Percentiles rank a stretch among this genome's conserved stretches.
These are phyloP conservation scores for Holcopasites calliopsidis DNA, from an alignment of 1,140 invertebrate genomes.

Conservation along the genomic window DNA sequence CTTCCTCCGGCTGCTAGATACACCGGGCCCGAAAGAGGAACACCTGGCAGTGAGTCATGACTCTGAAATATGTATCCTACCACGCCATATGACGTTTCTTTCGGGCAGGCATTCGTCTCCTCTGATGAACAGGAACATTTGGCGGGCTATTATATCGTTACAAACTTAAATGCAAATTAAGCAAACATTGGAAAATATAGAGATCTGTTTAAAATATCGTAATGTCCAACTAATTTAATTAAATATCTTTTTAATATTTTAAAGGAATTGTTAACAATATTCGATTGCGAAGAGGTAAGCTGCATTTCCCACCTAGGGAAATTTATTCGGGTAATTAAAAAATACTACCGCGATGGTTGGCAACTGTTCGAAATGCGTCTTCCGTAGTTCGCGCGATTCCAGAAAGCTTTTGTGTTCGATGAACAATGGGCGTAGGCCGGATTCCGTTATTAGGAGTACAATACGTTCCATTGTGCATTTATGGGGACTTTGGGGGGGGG, in stretches of 20 bases:
- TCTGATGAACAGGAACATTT: background rate
- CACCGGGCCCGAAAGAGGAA: constrained; percentile 18
- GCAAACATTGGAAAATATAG: too few species aligned
- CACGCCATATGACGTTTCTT: constrained; percentile 17
- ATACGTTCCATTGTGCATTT: constrained; percentile 36
- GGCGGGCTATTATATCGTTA: background rate
- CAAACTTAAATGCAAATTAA: too few species aligned
- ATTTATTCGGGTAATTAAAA: constrained; percentile 6
- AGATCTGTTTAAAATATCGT: too few species aligned
- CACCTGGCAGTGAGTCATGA: constrained; percentile 56
- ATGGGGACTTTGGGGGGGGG: constrained; percentile 13
- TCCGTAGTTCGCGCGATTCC: constrained; percentile 4
- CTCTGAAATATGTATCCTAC: constrained; percentile 29
- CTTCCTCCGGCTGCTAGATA: constrained; percentile 25
- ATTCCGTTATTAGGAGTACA: constrained; percentile 42
- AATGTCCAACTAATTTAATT: too few species aligned
- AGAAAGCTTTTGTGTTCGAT: constrained; percentile 33
- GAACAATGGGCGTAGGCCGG: constrained; percentile 33
- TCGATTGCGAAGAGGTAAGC: background rate
- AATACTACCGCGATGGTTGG: background rate
- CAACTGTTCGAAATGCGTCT: background rate
- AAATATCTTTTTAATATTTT: background rate
- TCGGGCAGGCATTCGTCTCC: background rate
- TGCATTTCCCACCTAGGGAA: background rate
- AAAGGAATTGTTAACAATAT: background rate